Percentiles rank a stretch among this genome's conserved stretches.
Conservation (phyloP, 2,888 invertebrate genomes). For the Abrostola tripartita region DNA sequence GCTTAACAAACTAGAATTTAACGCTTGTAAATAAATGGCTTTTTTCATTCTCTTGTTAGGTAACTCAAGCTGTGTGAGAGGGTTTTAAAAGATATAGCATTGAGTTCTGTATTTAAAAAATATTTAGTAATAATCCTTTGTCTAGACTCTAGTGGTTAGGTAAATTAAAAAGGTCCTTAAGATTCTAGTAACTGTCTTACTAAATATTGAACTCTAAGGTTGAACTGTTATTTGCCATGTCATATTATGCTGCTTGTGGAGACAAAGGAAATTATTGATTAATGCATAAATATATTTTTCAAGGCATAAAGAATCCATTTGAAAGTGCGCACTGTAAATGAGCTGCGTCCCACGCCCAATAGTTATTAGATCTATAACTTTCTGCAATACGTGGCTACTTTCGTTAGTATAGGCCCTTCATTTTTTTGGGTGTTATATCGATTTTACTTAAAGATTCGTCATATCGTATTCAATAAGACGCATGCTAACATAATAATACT, state of each 20-base stretch:
- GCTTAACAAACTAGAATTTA: too few relatives aligned
- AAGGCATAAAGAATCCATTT: slow-evolving; percentile 12
- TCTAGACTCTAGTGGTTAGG: too few relatives aligned
- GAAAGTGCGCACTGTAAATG: slow-evolving; percentile 17
- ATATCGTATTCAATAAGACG: not conserved
- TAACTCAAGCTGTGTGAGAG: too few relatives aligned
- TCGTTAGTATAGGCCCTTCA: not conserved
- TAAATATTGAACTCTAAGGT: too few relatives aligned
- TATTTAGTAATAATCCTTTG: too few relatives aligned
- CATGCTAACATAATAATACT: not conserved
- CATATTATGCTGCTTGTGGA: not conserved
- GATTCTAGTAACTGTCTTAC: too few relatives aligned
- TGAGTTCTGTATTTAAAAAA: too few relatives aligned
- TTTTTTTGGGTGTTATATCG: slow-evolving; percentile 19
- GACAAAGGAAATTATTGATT: slow-evolving; percentile 30
- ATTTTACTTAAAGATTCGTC: slow-evolving; percentile 6
- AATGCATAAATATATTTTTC: slow-evolving; percentile 10
- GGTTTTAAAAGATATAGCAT: too few relatives aligned
- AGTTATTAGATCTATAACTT: slow-evolving; percentile 3
- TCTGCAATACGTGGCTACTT: slow-evolving; percentile 33
- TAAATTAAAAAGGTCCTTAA: too few relatives aligned
- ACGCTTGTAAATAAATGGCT: too few relatives aligned
- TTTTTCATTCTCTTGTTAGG: too few relatives aligned
- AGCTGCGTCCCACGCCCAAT: not conserved
- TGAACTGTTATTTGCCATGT: too few relatives aligned